phyloP scores from a whole-genome alignment of 2,888 invertebrate species.

The Cephus pulcher region DNA sequence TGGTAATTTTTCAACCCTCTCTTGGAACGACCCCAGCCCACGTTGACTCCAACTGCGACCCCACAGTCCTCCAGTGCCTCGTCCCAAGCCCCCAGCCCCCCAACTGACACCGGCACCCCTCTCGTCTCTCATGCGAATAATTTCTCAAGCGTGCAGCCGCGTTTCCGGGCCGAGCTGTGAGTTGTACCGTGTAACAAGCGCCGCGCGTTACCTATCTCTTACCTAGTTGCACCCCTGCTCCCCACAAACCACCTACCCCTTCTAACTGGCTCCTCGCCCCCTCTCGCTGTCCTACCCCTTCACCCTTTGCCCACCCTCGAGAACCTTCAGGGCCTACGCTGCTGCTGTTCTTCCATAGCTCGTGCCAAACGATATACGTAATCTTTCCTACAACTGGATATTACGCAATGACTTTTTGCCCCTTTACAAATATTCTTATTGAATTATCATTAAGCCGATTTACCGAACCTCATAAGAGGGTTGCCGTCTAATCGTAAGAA shows the following conservation, averaged over 20 bases:
- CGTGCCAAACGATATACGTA: not conserved
- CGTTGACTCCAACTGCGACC: conserved; percentile 2
- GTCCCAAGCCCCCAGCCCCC: not conserved
- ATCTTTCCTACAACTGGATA: not conserved
- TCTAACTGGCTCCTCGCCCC: conserved; percentile 13
- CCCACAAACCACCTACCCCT: conserved; percentile 5
- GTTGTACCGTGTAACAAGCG: conserved; percentile 33
- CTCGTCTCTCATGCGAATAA: conserved; percentile 35
- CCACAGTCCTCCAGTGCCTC: conserved; percentile 2
- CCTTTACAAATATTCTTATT: not conserved
- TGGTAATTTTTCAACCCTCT: conserved; percentile 42
- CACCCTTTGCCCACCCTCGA: not conserved
- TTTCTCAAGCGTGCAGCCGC: conserved; percentile 28
- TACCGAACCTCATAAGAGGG: not conserved
- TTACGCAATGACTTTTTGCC: not conserved
- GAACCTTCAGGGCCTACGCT: not conserved
- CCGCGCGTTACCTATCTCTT: conserved; percentile 28
- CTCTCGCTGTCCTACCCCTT: not conserved
- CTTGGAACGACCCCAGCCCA: not conserved
- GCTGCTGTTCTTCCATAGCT: not conserved
- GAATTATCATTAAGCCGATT: not conserved
- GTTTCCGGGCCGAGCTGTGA: conserved; percentile 25
- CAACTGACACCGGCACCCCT: conserved; percentile 2
- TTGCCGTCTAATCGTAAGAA: not conserved
- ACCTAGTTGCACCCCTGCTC: conserved; percentile 13